Base-by-base conservation (phyloP, 1,140 invertebrate species). In the Procambarus clarkii region DNA sequence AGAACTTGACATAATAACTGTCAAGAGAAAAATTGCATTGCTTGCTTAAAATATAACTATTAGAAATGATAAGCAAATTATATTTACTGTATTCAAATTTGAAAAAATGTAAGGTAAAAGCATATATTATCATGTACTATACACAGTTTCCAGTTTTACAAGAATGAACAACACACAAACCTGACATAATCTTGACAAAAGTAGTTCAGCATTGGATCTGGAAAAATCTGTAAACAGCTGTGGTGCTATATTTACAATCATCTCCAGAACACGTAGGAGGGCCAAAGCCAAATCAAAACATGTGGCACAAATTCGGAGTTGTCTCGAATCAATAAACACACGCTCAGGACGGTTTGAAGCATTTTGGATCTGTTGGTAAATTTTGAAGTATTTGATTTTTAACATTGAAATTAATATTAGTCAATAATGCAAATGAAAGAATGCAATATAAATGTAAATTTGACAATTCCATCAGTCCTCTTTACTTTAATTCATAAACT, bases 221-320 rank as follows among this genome's bases (percentile, higher is more conserved):
- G 94, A 93, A n/a, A 94, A 94, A 94, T 97, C 96, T 13, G 94
- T 95, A 90, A 97, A 96, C 34, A 97, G 94, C 50, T 95, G 94
- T 0, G 96, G 96, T 0, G 95, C 95, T 15, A 97, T 94, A 4
- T 95, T 95, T 2, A 96, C 95, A 0, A 97, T 96, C 97, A 98
- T 97, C 94, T 98, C 97, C 58, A 98, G 94, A 9, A 97, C 97
- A 85, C 97, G 95, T 89, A 97, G 94, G 71, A 97, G 94, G 5
- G 96, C 96, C 21, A 97, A 95, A 1, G 96, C 95, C 34, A 97
- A 94, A 93, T 97, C 96, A 94, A 97, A 97, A 94, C 97, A 98
- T 9, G 97, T 98, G 0, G 97, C 97, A 93, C 97, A 98, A 60
- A 98, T 96, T 94, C 97, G 97, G 4, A 98, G 95, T 92, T 98